Evolutionary conservation across 2,113 vertebrate genomes (phyloP).

Genomic region (Heterochromis multidens): DNA sequence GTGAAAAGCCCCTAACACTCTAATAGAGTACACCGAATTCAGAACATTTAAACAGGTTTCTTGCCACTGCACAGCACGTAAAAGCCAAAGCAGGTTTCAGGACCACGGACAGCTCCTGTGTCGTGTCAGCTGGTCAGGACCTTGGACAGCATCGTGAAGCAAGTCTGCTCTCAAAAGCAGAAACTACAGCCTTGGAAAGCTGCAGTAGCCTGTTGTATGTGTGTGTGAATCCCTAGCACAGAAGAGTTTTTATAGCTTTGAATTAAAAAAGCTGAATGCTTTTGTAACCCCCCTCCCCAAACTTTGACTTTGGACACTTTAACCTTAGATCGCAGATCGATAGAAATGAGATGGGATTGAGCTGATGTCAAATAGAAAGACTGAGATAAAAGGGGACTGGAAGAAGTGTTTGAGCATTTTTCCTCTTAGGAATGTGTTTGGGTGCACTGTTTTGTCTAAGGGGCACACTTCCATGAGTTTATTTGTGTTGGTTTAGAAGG

Average conservation of each 20-base stretch:
- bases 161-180: not conserved
- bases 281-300: not conserved
- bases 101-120: slow-evolving; percentile 41
- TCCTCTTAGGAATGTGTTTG: not conserved
- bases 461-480: slow-evolving; percentile 7
- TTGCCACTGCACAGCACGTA: not conserved
- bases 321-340: slow-evolving; percentile 24
- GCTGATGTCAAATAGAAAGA: slow-evolving; percentile 18
- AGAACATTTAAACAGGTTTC: not conserved
- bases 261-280: slow-evolving; percentile 8
- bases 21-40: not conserved
- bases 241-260: not conserved
- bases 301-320: slow-evolving; percentile 24
- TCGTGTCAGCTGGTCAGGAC: slow-evolving; percentile 32
- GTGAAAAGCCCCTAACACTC: not conserved
- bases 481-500: not conserved
- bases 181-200: slow-evolving; percentile 16
- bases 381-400: not conserved
- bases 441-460: not conserved
- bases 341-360: slow-evolving; percentile 33
- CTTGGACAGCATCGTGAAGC: slow-evolving; percentile 36
- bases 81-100: slow-evolving; percentile 27
- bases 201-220: not conserved
- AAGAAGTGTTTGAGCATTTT: not conserved
- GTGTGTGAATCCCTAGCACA: not conserved